These are phyloP conservation scores for Meteorus sp. DNA, from an alignment of 1,140 invertebrate species.

Conservation along the genomic window DNA sequence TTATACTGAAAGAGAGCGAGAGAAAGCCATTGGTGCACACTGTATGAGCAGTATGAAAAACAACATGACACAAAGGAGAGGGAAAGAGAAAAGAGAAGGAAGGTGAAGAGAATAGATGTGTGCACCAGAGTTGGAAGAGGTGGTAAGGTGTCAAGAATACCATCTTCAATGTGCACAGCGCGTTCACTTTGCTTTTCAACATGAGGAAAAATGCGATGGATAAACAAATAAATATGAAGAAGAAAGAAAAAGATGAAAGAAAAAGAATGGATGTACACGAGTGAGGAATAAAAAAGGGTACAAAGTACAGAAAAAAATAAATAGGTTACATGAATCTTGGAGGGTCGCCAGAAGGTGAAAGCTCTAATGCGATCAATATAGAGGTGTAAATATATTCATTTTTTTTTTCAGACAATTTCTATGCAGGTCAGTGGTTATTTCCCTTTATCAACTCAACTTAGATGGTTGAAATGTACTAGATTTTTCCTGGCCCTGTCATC, in stretches of 20 bases:
- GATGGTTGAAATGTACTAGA: no score
- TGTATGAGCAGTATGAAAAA: not conserved
- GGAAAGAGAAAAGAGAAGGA: conserved; percentile 2
- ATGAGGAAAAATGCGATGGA: no score
- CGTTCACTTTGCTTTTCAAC: no score
- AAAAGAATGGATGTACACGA: not conserved
- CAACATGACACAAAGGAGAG: not conserved
- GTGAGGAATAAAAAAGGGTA: not conserved
- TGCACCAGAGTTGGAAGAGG: conserved; percentile 5
- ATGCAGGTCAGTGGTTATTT: not conserved
- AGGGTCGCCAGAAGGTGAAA: conserved; percentile 8
- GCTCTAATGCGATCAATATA: conserved; percentile 7
- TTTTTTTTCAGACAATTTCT: no score
- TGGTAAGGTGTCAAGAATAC: no score
- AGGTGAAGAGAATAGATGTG: conserved; percentile 1
- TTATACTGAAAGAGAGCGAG: conserved; percentile 4
- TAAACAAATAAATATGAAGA: not conserved
- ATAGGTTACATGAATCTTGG: not conserved
- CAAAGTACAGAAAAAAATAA: no score
- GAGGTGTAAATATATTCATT: no score
- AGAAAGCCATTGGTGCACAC: no score
- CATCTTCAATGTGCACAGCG: no score
- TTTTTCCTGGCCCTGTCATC: no score
- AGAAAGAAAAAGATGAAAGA: not conserved
- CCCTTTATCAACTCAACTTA: no score